Evolutionary conservation across 35 echinoderm and acorn worm genomes (phyloP), one percentile per base, ranked within the genome.

Genomic region (Heliocidaris erythrogramma): DNA sequence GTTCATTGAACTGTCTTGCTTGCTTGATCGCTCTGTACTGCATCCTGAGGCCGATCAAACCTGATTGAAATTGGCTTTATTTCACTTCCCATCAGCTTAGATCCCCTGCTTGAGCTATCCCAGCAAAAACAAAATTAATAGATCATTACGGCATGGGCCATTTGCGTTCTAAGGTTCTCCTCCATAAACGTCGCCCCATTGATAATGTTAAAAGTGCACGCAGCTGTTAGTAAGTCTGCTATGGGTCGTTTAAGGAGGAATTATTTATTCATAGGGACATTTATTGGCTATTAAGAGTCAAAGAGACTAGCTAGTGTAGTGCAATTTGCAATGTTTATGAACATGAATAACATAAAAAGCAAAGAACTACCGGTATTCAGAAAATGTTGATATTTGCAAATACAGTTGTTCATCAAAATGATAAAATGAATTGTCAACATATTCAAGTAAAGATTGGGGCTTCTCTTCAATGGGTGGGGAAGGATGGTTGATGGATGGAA

Each of bases 61-160:
- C 31, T 48, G 87, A 89, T 89, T 89, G 31, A 89, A 17, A 42
- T 14, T 89, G 87, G 31, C 87, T 47, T 89, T 89, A n/a, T 89
- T 89, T 89, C 87, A 13, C 87, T 89, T 13, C 87, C 47, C 87
- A 48, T 89, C 47, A 42, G 87, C 87, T 32, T 47, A 27, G 2
- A 18, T 18, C 5, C 65, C 27, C 18, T 78, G 21, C 65, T 78
- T 78, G 65, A 78, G 65, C 65, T 2, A n/a, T 78, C 65, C 14
- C 65, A 78, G 65, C 17, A 78, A 78, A 78, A 78, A 78, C 65
- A 78, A n/a, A n/a, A 78, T 78, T 78, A 78, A 27, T 78, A 78
- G 65, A 78, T 78, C 65, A 78, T 78, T 78, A 78, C 65, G 65
- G 65, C 17, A 78, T 78, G 65, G 65, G 65, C 17, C 65, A 78